These are phyloP conservation scores for Pelodytes ibericus DNA, from an alignment of 2,797 vertebrate genomes.

Conservation along the genomic window DNA sequence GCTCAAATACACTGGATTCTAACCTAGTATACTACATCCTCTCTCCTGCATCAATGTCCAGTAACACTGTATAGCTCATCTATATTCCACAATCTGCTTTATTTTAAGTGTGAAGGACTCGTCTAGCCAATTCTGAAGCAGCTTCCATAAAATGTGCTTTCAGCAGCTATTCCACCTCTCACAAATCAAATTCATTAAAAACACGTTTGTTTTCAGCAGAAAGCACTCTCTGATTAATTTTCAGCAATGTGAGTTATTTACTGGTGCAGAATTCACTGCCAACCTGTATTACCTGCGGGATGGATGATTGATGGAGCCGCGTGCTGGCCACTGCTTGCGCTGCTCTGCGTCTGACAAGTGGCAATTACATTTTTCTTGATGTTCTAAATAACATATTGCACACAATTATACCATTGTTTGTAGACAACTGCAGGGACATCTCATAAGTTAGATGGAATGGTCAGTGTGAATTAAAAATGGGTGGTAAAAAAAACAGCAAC, in stretches of 20 bases:
- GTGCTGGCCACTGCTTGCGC: slow-evolving; percentile 61
- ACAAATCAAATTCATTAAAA: slow-evolving; percentile 76
- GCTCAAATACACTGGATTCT: too few species aligned
- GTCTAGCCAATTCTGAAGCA: slow-evolving; percentile 58
- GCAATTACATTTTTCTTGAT: slow-evolving; percentile 62
- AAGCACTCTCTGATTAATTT: slow-evolving; percentile 72
- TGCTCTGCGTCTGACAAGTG: slow-evolving; percentile 68
- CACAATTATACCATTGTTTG: slow-evolving; percentile 24
- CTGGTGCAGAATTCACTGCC: slow-evolving; percentile 68
- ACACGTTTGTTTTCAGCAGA: slow-evolving; percentile 70
- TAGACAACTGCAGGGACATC: background rate
- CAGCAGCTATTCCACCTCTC: slow-evolving; percentile 62
- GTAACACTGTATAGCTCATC: background rate
- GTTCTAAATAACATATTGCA: slow-evolving; percentile 42
- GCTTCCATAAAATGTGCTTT: slow-evolving; percentile 56
- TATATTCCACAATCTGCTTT: background rate
- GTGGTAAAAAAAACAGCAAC: background rate
- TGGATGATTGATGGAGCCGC: slow-evolving; percentile 69
- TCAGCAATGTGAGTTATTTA: slow-evolving; percentile 67
- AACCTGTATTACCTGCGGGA: slow-evolving; percentile 68
- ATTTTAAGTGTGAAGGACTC: slow-evolving; percentile 40
- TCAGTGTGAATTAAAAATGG: background rate
- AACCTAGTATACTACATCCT: too few species aligned
- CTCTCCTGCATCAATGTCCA: background rate
- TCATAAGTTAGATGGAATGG: background rate